phyloP scores from a whole-genome alignment of 2,797 vertebrate genomes.

The Staurois parvus region DNA sequence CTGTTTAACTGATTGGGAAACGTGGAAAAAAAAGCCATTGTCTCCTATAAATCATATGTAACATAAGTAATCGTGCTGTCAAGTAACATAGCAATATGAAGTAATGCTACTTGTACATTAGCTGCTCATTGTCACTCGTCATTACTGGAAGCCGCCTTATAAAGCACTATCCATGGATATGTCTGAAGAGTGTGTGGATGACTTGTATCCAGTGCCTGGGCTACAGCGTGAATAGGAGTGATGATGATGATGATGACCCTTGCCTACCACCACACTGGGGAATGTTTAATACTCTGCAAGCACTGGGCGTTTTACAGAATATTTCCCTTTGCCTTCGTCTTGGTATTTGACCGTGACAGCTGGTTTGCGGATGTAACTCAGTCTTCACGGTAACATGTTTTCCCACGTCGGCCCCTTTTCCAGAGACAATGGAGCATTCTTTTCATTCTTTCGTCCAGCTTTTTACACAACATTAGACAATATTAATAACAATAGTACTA shows the following conservation, averaged over 20 bases:
- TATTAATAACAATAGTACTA: conserved; percentile 44
- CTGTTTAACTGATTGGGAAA: neutral
- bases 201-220: no score
- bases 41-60: conserved; percentile 12
- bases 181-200: neutral
- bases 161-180: neutral
- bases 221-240: neutral
- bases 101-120: neutral
- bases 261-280: conserved; percentile 44
- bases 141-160: neutral
- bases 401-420: conserved; percentile 34
- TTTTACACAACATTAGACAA: conserved; percentile 51
- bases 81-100: neutral
- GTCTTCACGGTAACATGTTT: conserved; percentile 30
- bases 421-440: conserved; percentile 44
- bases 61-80: neutral
- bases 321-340: conserved; percentile 26
- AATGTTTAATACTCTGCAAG: conserved; percentile 23
- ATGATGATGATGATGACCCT: conserved; percentile 20
- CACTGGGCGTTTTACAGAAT: conserved; percentile 38
- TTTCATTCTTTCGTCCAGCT: neutral
- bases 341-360: conserved; percentile 47
- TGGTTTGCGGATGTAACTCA: conserved; percentile 29
- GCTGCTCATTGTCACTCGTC: neutral
- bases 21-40: neutral